Base-by-base conservation (phyloP, 2,888 invertebrate genomes). In the Parthenolecanium corni region DNA sequence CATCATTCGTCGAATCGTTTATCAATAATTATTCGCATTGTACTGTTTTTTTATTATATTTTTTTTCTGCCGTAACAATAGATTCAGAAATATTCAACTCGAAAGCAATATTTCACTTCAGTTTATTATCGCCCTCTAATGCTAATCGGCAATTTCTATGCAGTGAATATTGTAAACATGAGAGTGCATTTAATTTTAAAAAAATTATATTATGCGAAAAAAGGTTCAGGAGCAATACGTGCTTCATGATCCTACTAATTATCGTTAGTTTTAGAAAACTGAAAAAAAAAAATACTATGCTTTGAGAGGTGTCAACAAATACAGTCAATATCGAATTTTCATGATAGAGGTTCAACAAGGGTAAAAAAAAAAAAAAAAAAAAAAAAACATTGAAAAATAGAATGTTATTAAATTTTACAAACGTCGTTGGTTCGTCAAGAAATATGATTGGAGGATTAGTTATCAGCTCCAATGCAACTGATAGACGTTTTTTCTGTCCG, bases 391-490 rank as follows among this genome's bases (percentile, higher is more conserved):
- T 5, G 24, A 51, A 51, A 44, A 14, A 44, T 4, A 23, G 14
- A 51, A 25, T 9, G 11, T 21, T 9, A 1, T 31, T 1, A 52
- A 31, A 52, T 24, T 24, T 52, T 52, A 68, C 67, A 68, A 68
- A 79, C 79, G 89, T 89, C 9, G 90, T 91, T 47, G 90, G 90
- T 72, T 90, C 90, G 71, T 91, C 90, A 66, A 90, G 82, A 75
- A 89, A 91, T 78, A 90, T 80, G 64, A 91, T 81, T 18, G 89
- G 88, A 11, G 90, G 90, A 73, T 90, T 91, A 68, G 87, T 89
- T 52, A 90, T 81, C 65, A 90, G 78, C 72, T 90, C 90, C 66
- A 89, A 75, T 4, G 89, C 89, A 51, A 90, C 86, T 1, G 88
- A 87, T 52, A 90, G 78, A 52, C 90, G 79, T 71, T 90, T 84